Evolutionary conservation across 2,888 invertebrate genomes (phyloP).

Genomic region (Lasioglossum calceatum): DNA sequence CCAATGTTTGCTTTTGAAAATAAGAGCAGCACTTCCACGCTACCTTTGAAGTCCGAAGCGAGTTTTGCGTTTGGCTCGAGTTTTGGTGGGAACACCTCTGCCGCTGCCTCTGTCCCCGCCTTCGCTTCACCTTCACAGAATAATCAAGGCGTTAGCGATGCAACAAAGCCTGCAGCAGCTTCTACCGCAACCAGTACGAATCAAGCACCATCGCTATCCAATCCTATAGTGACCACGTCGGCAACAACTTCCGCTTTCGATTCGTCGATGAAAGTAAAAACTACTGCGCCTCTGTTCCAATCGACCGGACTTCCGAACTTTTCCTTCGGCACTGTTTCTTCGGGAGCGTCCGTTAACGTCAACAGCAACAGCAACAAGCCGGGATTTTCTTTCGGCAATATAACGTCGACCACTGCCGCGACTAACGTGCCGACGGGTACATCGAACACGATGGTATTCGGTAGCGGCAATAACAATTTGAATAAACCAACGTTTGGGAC

Average conservation of each 20-base stretch:
- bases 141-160: constrained; percentile 31
- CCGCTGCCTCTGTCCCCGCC: not conserved
- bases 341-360: not conserved
- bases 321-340: constrained; percentile 20
- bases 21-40: not conserved
- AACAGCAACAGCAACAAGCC: constrained; percentile 34
- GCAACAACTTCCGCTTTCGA: constrained; percentile 14
- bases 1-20: constrained; percentile 49
- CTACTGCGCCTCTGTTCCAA: not conserved
- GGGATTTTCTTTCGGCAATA: constrained; percentile 61
- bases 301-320: constrained; percentile 38
- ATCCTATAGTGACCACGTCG: not conserved
- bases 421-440: constrained; percentile 1
- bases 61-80: constrained; percentile 34
- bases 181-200: constrained; percentile 17
- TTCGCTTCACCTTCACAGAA: not conserved
- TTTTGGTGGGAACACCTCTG: not conserved
- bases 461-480: not conserved
- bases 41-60: constrained; percentile 34
- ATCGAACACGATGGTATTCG: constrained; percentile 7
- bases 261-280: constrained; percentile 1
- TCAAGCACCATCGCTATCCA: constrained; percentile 10
- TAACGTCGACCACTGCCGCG: constrained; percentile 3
- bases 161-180: constrained; percentile 1
- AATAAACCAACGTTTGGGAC: constrained; percentile 41